A percentile compares a stretch with the other conserved stretches of the same genome.
These are phyloP conservation scores for Monoplex corrugatus DNA, from an alignment of 2,888 invertebrate species.

Conservation along the genomic window DNA sequence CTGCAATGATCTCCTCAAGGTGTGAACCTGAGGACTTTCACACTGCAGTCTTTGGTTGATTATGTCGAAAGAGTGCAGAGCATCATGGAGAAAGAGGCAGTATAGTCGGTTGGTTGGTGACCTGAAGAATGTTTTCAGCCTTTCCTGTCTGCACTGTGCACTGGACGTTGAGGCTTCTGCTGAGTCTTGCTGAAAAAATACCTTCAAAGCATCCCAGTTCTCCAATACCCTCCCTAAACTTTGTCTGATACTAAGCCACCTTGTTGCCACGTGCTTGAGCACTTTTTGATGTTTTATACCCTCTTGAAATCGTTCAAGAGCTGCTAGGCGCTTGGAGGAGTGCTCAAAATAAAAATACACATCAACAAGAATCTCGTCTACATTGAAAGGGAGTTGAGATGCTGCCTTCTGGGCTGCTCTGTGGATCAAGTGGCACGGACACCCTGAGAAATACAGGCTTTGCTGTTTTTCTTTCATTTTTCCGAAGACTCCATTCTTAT, in stretches of 20 bases:
- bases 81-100: not conserved
- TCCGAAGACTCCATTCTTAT: conserved; percentile 19
- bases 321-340: not conserved
- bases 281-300: not conserved
- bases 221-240: not conserved
- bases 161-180: not conserved
- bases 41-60: not conserved
- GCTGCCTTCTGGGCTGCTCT: conserved; percentile 12
- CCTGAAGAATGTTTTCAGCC: not conserved
- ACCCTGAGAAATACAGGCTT: not conserved
- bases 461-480: not conserved
- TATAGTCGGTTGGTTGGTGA: conserved; percentile 18
- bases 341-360: not conserved
- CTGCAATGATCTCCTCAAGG: not conserved
- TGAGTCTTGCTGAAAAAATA: not conserved
- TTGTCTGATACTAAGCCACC: not conserved
- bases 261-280: not conserved
- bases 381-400: not conserved
- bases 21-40: not conserved
- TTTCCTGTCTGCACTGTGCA: not conserved
- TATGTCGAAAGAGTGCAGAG: not conserved
- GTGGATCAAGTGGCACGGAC: not conserved
- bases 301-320: not conserved
- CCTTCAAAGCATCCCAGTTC: conserved; percentile 8
- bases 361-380: conserved; percentile 12